Base-by-base conservation (phyloP, 1,140 invertebrate genomes). In the Rhopalosiphum padi region DNA sequence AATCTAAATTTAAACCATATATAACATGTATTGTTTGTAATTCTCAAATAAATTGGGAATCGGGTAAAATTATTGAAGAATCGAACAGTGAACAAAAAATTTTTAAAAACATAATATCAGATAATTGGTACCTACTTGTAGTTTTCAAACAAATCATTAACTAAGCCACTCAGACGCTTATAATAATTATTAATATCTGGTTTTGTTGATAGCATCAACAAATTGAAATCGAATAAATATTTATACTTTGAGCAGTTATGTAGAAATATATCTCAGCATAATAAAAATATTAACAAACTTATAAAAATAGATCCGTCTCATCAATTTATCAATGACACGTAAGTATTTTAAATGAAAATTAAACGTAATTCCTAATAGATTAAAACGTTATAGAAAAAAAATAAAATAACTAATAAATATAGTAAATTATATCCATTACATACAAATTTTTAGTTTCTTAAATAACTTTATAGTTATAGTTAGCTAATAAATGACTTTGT, bases 41-140 rank as follows among this genome's bases (percentile, higher is more conserved):
- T 43, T 48, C 86, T 87, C 86, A 25, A 30, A n/a, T 87, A n/a
- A 87, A 46, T 87, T 87, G 86, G 86, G 46, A 87, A 30, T n/a
- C 30, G 18, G 21, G 41, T 85, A 41, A 85, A 85, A 43, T 25
- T 23, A 85, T 22, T 8, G 41, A 8, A 85, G 43, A 2, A 3
- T 85, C 35, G 15, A 35, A 22, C 5, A 86, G 43, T 86, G 85
- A 43, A 46, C 68, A 6, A 35, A 83, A 83, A 37, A 21, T 8
- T 22, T 41, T 35, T 83, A 60, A 60, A 30, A 60, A 9, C 25
- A 83, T 0, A 37, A 83, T 23, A 83, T 41, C 77, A 35, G 22
- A 83, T 83, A 23, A 37, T 23, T 22, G 77, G 77, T 83, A 83
- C 18, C 21, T 37, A 83, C 35, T 41, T 83, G 30, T 35, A 35